phyloP scores from a whole-genome alignment of 1,140 invertebrate species.

The Stegodyphus dumicola region DNA sequence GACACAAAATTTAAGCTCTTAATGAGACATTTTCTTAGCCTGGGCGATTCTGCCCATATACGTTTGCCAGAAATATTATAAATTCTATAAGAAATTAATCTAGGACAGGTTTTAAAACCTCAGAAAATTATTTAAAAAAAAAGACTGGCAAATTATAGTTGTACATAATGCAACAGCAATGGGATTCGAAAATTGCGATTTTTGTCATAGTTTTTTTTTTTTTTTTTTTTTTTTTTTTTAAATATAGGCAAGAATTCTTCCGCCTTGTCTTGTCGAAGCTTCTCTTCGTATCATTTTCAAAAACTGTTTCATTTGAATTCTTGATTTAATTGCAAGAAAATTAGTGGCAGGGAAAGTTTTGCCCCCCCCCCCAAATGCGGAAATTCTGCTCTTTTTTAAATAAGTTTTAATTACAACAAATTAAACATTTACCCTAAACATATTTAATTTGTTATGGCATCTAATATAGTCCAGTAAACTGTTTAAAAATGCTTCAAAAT shows the following conservation, averaged over 20 bases:
- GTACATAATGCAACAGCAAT: background rate
- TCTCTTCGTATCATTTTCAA: background rate
- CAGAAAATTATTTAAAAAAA: no score
- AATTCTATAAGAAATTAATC: no score
- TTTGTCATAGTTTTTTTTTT: background rate
- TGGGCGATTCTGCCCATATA: no score
- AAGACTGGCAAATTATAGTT: no score
- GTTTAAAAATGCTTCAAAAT: background rate
- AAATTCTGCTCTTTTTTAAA: background rate
- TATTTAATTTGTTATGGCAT: background rate
- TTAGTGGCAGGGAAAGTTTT: background rate
- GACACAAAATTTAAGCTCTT: no score
- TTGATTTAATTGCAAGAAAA: background rate
- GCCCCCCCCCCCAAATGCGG: background rate
- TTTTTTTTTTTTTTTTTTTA: no score
- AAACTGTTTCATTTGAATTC: background rate
- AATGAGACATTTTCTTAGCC: no score
- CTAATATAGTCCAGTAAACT: background rate
- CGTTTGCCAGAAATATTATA: no score
- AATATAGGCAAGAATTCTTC: background rate
- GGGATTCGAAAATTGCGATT: background rate
- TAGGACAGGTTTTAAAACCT: no score
- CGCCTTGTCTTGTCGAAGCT: background rate
- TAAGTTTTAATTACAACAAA: background rate
- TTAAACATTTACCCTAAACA: background rate